Evolutionary conservation across 2,113 vertebrate genomes (phyloP), one percentile per base, ranked within the genome.

Genomic region (Upupa epops): DNA sequence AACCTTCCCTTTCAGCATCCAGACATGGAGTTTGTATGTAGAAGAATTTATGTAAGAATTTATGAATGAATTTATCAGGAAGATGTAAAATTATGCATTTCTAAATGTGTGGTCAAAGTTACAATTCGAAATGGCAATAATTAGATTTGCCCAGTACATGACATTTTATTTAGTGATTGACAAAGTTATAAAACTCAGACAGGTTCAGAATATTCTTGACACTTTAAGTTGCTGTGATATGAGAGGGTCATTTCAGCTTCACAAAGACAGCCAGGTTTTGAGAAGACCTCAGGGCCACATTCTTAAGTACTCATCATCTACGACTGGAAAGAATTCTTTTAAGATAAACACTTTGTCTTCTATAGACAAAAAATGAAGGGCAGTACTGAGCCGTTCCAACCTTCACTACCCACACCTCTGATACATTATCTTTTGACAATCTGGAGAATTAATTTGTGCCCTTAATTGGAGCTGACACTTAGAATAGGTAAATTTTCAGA

Each of bases 141-240:
- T 73, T 37, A 68, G 36, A 65, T 51, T 90, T 71, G 19, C 24
- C 87, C 42, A 71, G 29, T n/a, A 82, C 37, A 11, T 89, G 89
- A 89, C 31, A 86, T 71, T 81, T 77, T 78, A 86, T 89, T 91
- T 89, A 82, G 65, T 77, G 74, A 91, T 13, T 71, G 84, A 81
- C 54, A 86, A 71, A 90, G 19, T 60, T 81, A 15, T 42, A 74
- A 81, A 85, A 32, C 10, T 9, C 48, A 66, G 15, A 37, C 37
- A 60, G 69, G 64, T 66, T 81, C 52, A 78, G 63, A 64, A 46
- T 78, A 84, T 74, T 83, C 22, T 24, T 77, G 52, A 37, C 42
- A 77, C 26, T 61, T 82, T 80, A 48, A 51, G 15, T 66, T 74
- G 42, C 11, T 90, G 8, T 65, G 17, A 77, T 81, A 83, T 86